Conservation (phyloP, 2,888 invertebrate genomes). For the Pristionchus fissidentatus region DNA sequence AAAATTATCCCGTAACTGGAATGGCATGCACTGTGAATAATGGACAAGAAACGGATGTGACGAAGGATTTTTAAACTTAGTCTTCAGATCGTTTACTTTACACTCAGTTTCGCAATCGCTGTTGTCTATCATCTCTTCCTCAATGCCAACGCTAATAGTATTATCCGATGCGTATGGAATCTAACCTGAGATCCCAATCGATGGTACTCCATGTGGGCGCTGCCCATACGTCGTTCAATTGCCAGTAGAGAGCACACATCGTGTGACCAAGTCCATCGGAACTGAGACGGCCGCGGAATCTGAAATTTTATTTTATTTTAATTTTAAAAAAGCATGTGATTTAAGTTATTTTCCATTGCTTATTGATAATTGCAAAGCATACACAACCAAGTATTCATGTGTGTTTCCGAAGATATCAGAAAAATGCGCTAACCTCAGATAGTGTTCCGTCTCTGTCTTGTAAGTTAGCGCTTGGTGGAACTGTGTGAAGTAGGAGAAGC, state of each 20-base stretch:
- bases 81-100: neutral
- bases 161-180: neutral
- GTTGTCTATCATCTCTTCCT: too few species aligned
- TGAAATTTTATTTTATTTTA: too few species aligned
- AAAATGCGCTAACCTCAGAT: constrained; percentile 65
- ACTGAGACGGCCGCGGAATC: constrained; percentile 58
- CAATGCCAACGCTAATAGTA: too few species aligned
- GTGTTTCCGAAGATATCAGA: neutral
- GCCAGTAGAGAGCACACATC: constrained; percentile 98
- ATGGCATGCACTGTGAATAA: too few species aligned
- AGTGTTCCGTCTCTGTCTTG: constrained; percentile 79
- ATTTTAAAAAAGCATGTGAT: constrained; percentile 8
- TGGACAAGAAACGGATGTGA: too few species aligned
- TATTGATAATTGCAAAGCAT: too few species aligned
- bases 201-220: constrained; percentile 96
- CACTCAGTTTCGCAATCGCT: neutral
- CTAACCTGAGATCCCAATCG: constrained; percentile 82
- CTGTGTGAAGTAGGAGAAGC: constrained; percentile 82
- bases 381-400: too few species aligned
- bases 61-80: too few species aligned
- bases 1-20: too few species aligned
- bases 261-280: constrained; percentile 82
- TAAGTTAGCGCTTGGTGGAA: constrained; percentile 88
- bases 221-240: constrained; percentile 96
- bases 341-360: neutral